Conservation (phyloP, 2,888 invertebrate genomes). For the Ornithoptera priamus region DNA sequence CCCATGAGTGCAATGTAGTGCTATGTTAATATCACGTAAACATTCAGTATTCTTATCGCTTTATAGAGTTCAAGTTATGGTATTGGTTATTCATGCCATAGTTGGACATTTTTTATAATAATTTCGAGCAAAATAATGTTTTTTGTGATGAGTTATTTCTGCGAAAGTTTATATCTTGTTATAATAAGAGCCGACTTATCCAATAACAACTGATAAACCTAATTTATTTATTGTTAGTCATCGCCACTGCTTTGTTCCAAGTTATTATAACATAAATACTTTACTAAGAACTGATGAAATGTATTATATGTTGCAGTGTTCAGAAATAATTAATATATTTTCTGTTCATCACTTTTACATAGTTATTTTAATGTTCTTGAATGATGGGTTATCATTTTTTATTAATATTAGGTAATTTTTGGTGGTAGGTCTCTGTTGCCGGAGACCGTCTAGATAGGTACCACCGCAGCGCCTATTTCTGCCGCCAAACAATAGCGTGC, state of each 20-base stretch:
- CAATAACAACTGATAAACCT: neutral
- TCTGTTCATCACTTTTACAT: neutral
- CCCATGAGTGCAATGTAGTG: no score
- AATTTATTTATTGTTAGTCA: conserved; percentile 1
- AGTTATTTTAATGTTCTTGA: neutral
- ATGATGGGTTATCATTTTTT: neutral
- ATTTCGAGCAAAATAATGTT: neutral
- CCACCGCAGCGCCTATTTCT: no score
- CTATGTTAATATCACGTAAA: no score
- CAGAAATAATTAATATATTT: neutral
- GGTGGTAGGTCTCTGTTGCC: no score
- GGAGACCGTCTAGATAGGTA: no score
- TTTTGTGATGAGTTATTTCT: neutral
- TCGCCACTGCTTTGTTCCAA: neutral
- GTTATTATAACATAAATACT: neutral
- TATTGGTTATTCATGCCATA: no score
- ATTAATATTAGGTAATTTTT: no score
- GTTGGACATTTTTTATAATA: no score
- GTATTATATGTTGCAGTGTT: neutral
- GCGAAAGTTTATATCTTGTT: neutral
- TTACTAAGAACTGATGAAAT: neutral
- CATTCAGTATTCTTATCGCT: no score
- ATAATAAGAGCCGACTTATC: neutral
- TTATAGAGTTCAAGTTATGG: no score
- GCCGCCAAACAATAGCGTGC: no score